Evolutionary conservation across 2,888 invertebrate species (phyloP).

Genomic region (Ormyrus labotus): DNA sequence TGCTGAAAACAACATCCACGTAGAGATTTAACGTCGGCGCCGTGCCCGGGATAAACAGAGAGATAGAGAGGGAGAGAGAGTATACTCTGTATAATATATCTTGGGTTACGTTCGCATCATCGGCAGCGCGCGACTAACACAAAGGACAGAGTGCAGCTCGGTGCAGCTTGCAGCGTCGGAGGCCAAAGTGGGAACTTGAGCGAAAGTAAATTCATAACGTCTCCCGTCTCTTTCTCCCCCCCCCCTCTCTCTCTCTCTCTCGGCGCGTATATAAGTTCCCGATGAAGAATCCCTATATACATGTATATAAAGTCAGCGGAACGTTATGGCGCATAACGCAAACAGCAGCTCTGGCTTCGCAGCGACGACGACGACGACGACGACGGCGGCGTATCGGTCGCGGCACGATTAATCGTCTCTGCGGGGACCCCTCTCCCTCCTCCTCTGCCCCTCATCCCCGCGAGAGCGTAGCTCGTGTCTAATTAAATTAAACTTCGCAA

Average conservation of each 20-base stretch:
- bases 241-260: too few species aligned
- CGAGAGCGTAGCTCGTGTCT: background rate
- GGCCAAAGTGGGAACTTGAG: background rate
- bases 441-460: too few species aligned
- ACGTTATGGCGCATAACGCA: background rate
- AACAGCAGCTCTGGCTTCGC: background rate
- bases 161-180: background rate
- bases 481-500: slow-evolving; percentile 56
- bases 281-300: slow-evolving; percentile 10
- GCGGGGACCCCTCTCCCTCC: background rate
- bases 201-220: slow-evolving; percentile 32
- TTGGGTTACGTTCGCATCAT: background rate
- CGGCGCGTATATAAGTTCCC: slow-evolving; percentile 1
- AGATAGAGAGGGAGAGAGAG: too few species aligned
- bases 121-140: background rate
- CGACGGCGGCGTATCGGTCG: slow-evolving; percentile 9
- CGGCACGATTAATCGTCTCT: slow-evolving; percentile 48
- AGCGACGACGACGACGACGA: background rate
- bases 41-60: too few species aligned
- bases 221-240: background rate
- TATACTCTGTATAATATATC: background rate
- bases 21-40: too few species aligned
- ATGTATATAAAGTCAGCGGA: background rate
- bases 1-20: too few species aligned
- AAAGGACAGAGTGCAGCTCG: slow-evolving; percentile 3